phyloP scores from a whole-genome alignment of 2,113 vertebrate genomes.

The Protobothrops mucrosquamatus region DNA sequence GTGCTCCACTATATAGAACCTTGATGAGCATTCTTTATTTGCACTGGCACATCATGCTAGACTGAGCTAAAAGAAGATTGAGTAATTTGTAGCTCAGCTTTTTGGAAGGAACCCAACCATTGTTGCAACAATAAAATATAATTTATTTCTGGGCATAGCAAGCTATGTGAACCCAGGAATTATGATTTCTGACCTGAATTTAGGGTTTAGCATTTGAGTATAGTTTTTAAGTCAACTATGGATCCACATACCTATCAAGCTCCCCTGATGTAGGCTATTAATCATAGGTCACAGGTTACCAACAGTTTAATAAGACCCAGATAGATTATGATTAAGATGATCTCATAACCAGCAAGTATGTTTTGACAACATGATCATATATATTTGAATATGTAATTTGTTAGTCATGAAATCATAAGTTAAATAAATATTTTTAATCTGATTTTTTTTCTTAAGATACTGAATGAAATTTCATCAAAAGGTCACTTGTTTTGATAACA shows the following conservation, averaged over 20 bases:
- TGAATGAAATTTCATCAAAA: no score
- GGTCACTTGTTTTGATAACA: no score
- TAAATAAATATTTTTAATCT: no score
- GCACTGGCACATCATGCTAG: not conserved
- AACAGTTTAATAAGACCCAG: not conserved
- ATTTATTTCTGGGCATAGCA: not conserved
- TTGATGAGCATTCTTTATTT: not conserved
- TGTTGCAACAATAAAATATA: not conserved
- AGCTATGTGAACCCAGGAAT: not conserved
- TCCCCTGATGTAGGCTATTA: not conserved
- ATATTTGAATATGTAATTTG: not conserved
- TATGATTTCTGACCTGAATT: not conserved
- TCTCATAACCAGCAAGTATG: not conserved
- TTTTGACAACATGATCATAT: not conserved
- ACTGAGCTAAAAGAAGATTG: not conserved
- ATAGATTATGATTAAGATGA: not conserved
- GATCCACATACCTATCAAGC: not conserved
- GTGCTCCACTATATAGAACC: not conserved
- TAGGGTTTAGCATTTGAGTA: not conserved
- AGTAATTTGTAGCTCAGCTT: not conserved
- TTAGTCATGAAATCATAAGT: no score
- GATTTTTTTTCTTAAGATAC: no score
- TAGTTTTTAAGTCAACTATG: not conserved
- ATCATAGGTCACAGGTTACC: not conserved
- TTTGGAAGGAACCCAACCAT: not conserved